phyloP scores from a whole-genome alignment of 1,140 invertebrate genomes.

The Micrasema minimum region DNA sequence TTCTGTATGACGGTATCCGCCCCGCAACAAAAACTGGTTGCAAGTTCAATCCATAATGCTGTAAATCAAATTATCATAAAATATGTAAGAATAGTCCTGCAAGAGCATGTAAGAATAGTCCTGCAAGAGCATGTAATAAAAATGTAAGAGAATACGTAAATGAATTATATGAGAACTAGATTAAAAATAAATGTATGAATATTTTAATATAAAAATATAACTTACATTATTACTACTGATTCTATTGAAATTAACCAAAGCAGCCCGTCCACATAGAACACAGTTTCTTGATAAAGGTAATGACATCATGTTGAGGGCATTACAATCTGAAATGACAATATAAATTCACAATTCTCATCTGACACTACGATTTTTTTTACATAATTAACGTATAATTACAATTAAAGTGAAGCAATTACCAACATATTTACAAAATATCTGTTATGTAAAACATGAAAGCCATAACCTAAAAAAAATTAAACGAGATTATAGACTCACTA shows the following conservation, averaged over 20 bases:
- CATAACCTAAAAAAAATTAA: constrained; percentile 18
- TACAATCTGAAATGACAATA: constrained; percentile 8
- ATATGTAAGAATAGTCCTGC: no score
- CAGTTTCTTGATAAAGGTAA: constrained; percentile 36
- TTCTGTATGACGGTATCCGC: constrained; percentile 13
- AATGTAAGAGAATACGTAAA: no score
- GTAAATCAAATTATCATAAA: constrained; percentile 13
- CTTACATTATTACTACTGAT: constrained; percentile 39
- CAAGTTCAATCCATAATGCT: constrained; percentile 32
- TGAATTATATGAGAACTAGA: no score
- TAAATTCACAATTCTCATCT: no score
- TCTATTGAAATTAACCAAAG: constrained; percentile 25
- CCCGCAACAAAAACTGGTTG: constrained; percentile 6
- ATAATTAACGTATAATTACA: no score
- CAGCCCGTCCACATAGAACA: constrained; percentile 34
- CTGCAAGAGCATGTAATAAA: no score
- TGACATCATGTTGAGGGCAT: constrained; percentile 24
- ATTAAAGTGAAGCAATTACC: background rate
- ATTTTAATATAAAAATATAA: background rate
- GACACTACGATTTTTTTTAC: no score
- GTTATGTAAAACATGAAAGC: constrained; percentile 31
- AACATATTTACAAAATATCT: constrained; percentile 21
- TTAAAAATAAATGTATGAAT: no score
- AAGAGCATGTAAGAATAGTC: no score
- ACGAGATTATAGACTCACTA: background rate